These are phyloP conservation scores for Ciona savignyi DNA, from an alignment of 23 tunicate genomes.

Conservation along the genomic window DNA sequence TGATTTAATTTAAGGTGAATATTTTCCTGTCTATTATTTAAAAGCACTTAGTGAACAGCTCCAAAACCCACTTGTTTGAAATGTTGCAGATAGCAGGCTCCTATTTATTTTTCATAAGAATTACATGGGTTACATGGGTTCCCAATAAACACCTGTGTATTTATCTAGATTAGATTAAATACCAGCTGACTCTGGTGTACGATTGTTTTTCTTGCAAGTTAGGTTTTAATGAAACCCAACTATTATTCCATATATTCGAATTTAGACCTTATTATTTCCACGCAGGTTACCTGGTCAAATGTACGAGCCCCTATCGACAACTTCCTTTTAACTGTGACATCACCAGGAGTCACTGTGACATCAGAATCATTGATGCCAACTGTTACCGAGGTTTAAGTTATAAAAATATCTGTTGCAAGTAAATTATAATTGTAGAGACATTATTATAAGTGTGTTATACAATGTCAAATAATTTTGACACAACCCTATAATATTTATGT, in stretches of 20 bases:
- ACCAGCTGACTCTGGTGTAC: not conserved
- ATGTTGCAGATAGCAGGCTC: no score
- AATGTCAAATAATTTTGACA: no score
- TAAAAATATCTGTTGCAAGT: no score
- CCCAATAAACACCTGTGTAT: not conserved
- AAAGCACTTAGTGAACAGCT: no score
- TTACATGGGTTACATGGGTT: not conserved
- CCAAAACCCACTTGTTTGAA: no score
- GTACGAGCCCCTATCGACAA: not conserved
- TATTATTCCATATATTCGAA: not conserved
- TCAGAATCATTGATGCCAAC: not conserved
- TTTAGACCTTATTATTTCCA: not conserved
- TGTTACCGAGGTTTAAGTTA: not conserved
- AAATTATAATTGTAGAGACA: no score
- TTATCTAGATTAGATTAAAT: not conserved
- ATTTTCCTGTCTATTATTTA: no score
- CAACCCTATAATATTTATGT: no score
- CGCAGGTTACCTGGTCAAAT: not conserved
- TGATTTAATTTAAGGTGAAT: no score
- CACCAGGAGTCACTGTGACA: not conserved
- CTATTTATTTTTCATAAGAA: not conserved
- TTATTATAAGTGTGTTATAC: no score
- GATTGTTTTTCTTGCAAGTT: not conserved
- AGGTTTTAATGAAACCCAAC: not conserved
- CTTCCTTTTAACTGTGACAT: not conserved